Conservation (phyloP, 2,888 invertebrate genomes). For the Ptychoptera contaminata region DNA sequence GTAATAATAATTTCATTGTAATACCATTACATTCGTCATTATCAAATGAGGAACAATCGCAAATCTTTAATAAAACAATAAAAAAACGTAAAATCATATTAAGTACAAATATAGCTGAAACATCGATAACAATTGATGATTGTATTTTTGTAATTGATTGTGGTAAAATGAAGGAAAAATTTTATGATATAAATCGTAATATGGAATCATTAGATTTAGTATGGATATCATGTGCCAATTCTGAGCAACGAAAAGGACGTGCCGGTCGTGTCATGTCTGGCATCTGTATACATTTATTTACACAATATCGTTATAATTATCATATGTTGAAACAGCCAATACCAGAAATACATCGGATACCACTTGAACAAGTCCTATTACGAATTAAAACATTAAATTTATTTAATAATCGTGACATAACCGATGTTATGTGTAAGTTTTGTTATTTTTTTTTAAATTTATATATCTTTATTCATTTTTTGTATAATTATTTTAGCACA, state of each 20-base stretch:
- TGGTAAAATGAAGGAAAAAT: conserved; percentile 84
- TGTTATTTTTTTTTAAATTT: no score
- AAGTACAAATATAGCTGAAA: conserved; percentile 88
- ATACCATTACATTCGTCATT: conserved; percentile 78
- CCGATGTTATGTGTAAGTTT: conserved; percentile 19
- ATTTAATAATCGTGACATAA: conserved; percentile 20
- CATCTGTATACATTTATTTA: conserved; percentile 68
- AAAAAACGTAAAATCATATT: conserved; percentile 76
- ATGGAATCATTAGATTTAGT: conserved; percentile 76
- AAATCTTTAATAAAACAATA: conserved; percentile 53
- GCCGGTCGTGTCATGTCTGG: conserved; percentile 86
- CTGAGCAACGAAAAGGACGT: conserved; percentile 74
- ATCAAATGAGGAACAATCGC: conserved; percentile 67
- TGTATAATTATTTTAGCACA: conserved; percentile 31
- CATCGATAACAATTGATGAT: conserved; percentile 89
- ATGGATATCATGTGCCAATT: conserved; percentile 86
- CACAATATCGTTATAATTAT: conserved; percentile 48
- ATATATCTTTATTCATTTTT: not conserved
- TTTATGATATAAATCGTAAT: conserved; percentile 49
- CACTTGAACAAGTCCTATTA: conserved; percentile 66
- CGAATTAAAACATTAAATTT: conserved; percentile 51
- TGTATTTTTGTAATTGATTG: conserved; percentile 88
- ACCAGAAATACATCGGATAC: conserved; percentile 81
- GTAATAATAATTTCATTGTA: conserved; percentile 46
- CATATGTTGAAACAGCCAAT: conserved; percentile 58